Base-by-base conservation (phyloP, 2,888 invertebrate species). In the Crioceris asparagi region DNA sequence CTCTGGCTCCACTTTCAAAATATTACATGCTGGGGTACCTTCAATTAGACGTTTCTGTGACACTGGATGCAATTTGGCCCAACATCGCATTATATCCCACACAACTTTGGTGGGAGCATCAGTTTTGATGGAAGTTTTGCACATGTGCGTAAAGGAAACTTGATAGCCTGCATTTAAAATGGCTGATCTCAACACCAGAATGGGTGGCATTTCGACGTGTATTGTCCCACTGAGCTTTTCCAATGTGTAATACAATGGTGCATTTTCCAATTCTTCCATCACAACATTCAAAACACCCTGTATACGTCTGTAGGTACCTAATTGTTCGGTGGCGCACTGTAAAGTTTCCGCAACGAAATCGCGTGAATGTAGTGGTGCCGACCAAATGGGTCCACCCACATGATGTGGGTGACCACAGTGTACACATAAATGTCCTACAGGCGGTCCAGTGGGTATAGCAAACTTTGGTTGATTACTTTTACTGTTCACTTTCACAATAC, bases 331-430 rank as follows among this genome's bases (percentile, higher is more conserved):
- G 29, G 65, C 57, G 12, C 62, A 55, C 0, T 53, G 44, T 1
- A 90, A 57, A 5, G 94, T 69, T 29, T 75, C 66, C 1, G 68
- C 55, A 0, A 96, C 79, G 65, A 98, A 98, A 0, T 67, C 60
- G 30, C 68, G 65, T 50, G 86, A 76, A 62, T 97, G 93, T 26
- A 98, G 73, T 0, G 83, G 80, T 0, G 77, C 87, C 1, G 83
- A 75, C 93, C 96, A 98, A 48, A 99, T 80, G 0, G 98, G 98
- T 1, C 98, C 98, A 48, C 49, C 70, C 63, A 87, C 79, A 57
- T 83, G 81, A 62, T 83, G 80, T 36, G 69, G 72, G 51, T 79
- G 75, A 2, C 74, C 72, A 58, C 94, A 94, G 57, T 87, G 77
- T 17, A 70, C 69, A 60, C 94, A 96, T 16, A 67, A 62, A 19